A percentile compares a stretch with the other conserved stretches of the same genome.
These are phyloP conservation scores for Lordiphosa collinella DNA, from an alignment of 1,140 invertebrate species.

Conservation along the genomic window DNA sequence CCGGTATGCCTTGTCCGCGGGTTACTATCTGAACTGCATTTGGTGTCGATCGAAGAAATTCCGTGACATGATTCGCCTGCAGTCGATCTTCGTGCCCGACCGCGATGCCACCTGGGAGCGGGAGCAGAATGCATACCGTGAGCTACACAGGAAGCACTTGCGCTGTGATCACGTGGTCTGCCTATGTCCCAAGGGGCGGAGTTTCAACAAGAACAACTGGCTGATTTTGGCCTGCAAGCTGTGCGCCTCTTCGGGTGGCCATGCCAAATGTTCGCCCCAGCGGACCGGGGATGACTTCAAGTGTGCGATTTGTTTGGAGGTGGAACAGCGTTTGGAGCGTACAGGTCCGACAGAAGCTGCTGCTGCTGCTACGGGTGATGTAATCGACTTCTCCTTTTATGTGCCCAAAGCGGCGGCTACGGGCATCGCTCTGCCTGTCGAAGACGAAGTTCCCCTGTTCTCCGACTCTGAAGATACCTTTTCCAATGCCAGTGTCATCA, in stretches of 20 bases:
- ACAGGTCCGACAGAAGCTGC: background rate
- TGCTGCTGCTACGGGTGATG: background rate
- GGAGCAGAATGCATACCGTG: slow-evolving; percentile 40
- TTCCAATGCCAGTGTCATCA: background rate
- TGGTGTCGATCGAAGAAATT: slow-evolving; percentile 57
- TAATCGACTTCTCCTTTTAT: slow-evolving; percentile 19
- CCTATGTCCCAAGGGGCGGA: slow-evolving; percentile 36
- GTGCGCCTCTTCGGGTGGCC: slow-evolving; percentile 27
- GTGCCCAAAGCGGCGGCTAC: slow-evolving; percentile 7
- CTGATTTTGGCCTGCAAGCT: slow-evolving; percentile 20
- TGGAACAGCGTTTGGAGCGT: slow-evolving; percentile 19
- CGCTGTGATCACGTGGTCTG: slow-evolving; percentile 43
- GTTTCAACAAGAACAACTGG: slow-evolving; percentile 25
- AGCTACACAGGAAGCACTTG: slow-evolving; percentile 37
- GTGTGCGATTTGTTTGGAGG: slow-evolving; percentile 20
- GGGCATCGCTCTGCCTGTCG: background rate
- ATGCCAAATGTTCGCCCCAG: slow-evolving; percentile 24
- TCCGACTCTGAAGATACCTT: slow-evolving; percentile 6
- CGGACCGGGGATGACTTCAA: slow-evolving; percentile 3
- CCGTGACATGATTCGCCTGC: slow-evolving; percentile 33
- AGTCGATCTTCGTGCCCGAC: slow-evolving; percentile 64
- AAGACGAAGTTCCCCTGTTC: background rate
- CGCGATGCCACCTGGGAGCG: slow-evolving; percentile 64
- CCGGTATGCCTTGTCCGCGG: slow-evolving; percentile 46
- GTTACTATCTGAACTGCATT: slow-evolving; percentile 65